These are phyloP conservation scores for Drosophila punjabiensis DNA, from an alignment of 1,140 invertebrate genomes.

Conservation along the genomic window DNA sequence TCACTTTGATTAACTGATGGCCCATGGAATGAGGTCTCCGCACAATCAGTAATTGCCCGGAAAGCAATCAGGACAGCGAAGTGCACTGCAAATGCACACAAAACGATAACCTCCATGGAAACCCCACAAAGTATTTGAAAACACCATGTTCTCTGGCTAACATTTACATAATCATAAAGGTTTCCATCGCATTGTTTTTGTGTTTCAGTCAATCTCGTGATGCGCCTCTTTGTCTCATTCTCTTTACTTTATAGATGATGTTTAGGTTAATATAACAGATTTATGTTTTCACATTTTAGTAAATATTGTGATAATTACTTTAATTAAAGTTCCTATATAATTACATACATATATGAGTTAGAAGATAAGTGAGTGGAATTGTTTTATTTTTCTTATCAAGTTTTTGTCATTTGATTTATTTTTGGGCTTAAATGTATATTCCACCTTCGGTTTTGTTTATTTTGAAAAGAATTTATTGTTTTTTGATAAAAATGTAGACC, in stretches of 20 bases:
- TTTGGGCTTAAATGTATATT: background rate
- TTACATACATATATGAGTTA: background rate
- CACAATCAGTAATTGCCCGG: slow-evolving; percentile 49
- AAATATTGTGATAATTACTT: slow-evolving; percentile 1
- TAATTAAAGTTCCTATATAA: background rate
- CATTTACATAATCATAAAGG: slow-evolving; percentile 27
- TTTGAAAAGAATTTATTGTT: slow-evolving; percentile 9
- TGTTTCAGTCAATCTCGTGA: slow-evolving; percentile 6
- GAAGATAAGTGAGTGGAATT: background rate
- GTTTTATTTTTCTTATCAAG: slow-evolving; percentile 6
- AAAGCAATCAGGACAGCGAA: slow-evolving; percentile 49
- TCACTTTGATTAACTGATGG: slow-evolving; percentile 32
- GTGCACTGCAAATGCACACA: slow-evolving; percentile 10
- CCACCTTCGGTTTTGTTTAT: background rate
- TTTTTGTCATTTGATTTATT: slow-evolving; percentile 5
- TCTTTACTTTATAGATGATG: slow-evolving; percentile 1
- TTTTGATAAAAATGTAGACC: background rate
- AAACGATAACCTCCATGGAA: slow-evolving; percentile 21
- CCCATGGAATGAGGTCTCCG: slow-evolving; percentile 22
- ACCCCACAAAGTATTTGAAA: slow-evolving; percentile 4
- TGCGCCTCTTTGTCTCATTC: slow-evolving; percentile 17
- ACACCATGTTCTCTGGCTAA: slow-evolving; percentile 2
- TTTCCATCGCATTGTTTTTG: background rate
- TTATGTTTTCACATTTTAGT: slow-evolving; percentile 7
- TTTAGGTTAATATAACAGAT: background rate